A percentile compares a stretch with the other conserved stretches of the same genome.
Conservation (phyloP, 2,797 vertebrate genomes). For the Carcharodon carcharias region DNA sequence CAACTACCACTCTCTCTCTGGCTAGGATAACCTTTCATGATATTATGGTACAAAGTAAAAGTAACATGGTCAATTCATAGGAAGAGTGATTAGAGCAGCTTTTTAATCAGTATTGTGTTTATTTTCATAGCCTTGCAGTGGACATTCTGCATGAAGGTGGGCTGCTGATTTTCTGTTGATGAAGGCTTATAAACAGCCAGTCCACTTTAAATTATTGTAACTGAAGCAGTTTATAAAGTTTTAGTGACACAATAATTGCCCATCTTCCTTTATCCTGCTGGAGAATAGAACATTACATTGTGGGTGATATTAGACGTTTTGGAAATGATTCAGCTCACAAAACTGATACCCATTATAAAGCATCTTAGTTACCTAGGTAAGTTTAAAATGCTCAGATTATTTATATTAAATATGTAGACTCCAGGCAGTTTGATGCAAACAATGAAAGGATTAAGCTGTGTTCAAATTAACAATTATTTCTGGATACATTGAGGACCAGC, state of each 20-base stretch:
- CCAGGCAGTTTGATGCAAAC: neutral
- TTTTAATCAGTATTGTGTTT: neutral
- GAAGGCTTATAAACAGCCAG: neutral
- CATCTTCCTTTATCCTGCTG: neutral
- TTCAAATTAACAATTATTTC: neutral
- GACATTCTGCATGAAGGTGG: too few species aligned
- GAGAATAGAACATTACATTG: neutral
- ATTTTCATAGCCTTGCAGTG: neutral
- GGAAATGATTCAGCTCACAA: neutral
- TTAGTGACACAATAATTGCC: neutral
- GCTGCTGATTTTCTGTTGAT: too few species aligned
- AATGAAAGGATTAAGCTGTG: neutral
- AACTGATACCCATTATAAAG: neutral
- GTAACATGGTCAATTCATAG: neutral
- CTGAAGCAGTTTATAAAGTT: neutral
- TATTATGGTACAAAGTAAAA: neutral
- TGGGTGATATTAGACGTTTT: neutral
- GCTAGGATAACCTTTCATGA: neutral
- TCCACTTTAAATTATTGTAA: neutral
- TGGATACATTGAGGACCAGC: neutral
- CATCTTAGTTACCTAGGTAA: neutral
- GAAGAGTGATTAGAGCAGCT: too few species aligned
- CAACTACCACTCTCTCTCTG: neutral
- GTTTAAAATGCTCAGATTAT: neutral
- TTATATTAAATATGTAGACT: neutral